phyloP scores from a whole-genome alignment of 23 tunicate genomes.

The Halocynthia roretzi region DNA sequence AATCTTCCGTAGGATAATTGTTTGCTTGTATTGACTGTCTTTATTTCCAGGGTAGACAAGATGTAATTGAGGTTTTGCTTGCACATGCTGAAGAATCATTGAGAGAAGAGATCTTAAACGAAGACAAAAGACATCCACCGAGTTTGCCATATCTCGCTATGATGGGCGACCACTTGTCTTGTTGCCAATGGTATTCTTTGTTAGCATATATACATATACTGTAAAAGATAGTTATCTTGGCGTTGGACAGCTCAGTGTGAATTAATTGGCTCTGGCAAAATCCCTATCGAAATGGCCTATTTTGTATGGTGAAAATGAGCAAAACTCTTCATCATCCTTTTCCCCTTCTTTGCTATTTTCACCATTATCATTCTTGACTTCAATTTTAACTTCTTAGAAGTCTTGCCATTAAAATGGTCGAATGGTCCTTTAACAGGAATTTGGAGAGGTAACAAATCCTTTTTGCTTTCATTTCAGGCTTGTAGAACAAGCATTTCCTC shows the following conservation, averaged over 20 bases:
- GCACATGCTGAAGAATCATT: constrained; percentile 41
- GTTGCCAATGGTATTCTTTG: constrained; percentile 52
- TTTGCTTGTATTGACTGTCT: too few relatives aligned
- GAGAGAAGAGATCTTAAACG: constrained; percentile 47
- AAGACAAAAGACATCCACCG: constrained; percentile 61
- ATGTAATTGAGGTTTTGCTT: constrained; percentile 62
- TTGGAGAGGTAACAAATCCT: too few relatives aligned
- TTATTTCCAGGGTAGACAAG: constrained; percentile 51
- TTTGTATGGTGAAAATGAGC: too few relatives aligned
- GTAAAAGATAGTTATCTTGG: background rate
- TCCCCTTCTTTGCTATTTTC: too few relatives aligned
- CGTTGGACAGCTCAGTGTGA: background rate
- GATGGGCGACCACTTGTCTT: constrained; percentile 48
- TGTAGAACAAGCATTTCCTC: constrained; percentile 48
- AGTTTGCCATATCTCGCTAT: constrained; percentile 77
- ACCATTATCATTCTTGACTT: too few relatives aligned
- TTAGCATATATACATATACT: background rate
- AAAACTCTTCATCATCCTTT: too few relatives aligned
- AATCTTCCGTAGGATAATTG: too few relatives aligned
- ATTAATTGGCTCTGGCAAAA: background rate
- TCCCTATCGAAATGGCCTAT: too few relatives aligned
- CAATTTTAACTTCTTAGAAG: too few relatives aligned
- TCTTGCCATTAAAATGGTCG: too few relatives aligned
- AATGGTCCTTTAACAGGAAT: too few relatives aligned
- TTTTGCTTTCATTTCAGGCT: constrained; percentile 27